Evolutionary conservation across 2,113 vertebrate species (phyloP).

Genomic region (Micronycteris hirsuta): DNA sequence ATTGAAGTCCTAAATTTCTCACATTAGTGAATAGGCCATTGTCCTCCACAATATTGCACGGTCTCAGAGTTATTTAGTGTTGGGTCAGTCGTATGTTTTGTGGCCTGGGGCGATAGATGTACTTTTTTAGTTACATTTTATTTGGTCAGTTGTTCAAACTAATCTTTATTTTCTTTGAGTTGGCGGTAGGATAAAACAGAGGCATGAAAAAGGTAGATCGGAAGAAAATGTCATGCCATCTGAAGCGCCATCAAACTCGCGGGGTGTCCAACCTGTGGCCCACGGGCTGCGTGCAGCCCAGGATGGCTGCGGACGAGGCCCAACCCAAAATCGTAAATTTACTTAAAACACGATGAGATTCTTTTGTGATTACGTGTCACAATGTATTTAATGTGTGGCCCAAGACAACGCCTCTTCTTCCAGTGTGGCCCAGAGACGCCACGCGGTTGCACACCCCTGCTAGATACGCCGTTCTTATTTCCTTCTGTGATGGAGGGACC

Average conservation of each 20-base stretch:
- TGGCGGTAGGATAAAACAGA: neutral
- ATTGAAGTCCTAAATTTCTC: neutral
- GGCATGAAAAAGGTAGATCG: neutral
- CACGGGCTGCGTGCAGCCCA: too few species aligned
- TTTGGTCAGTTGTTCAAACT: neutral
- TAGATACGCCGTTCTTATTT: neutral
- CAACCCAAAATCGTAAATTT: too few species aligned
- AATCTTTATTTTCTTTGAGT: constrained; percentile 17
- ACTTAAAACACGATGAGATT: too few species aligned
- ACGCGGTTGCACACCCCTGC: too few species aligned
- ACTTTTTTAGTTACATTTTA: constrained; percentile 20
- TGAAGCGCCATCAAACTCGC: too few species aligned
- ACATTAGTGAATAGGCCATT: neutral
- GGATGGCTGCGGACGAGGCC: too few species aligned
- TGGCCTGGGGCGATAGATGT: neutral
- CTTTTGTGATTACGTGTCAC: too few species aligned
- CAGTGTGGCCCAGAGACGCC: too few species aligned
- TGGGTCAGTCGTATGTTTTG: neutral
- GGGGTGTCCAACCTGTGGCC: too few species aligned
- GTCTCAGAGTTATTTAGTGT: constrained; percentile 22
- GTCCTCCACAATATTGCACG: neutral
- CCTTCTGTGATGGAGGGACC: neutral
- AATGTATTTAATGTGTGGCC: too few species aligned
- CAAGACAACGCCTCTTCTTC: too few species aligned
- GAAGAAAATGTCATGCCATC: too few species aligned